These are phyloP conservation scores for Gymnocypris eckloni DNA, from an alignment of 2,797 vertebrate species.

Conservation along the genomic window DNA sequence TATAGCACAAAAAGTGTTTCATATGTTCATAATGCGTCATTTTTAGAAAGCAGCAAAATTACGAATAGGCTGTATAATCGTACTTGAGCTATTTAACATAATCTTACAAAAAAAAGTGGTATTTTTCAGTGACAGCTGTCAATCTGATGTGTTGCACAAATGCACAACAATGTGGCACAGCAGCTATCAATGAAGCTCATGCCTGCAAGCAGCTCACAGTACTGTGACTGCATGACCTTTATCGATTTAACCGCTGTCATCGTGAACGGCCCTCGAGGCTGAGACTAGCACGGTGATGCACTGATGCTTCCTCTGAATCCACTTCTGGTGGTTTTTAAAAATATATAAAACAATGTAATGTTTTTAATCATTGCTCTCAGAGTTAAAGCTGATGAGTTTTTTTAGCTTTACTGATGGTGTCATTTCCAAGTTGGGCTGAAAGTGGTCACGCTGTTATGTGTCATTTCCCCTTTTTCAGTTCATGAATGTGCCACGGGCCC, in stretches of 20 bases:
- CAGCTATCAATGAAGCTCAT: background rate
- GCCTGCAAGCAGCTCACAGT: background rate
- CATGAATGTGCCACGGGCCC: background rate
- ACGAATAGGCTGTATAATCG: background rate
- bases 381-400: background rate
- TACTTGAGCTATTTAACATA: background rate
- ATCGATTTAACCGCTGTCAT: background rate
- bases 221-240: background rate
- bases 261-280: background rate
- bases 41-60: background rate
- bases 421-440: background rate
- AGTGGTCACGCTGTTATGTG: slow-evolving; percentile 27
- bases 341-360: background rate
- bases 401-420: background rate
- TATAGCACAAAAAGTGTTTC: background rate
- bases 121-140: background rate
- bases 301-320: background rate
- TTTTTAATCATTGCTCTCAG: background rate
- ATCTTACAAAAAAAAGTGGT: background rate
- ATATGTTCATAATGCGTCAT: background rate
- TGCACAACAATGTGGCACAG: background rate
- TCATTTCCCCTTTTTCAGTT: slow-evolving; percentile 32
- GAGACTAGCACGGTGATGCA: background rate
- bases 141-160: background rate
- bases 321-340: background rate